Base-by-base conservation (phyloP, 2,888 invertebrate genomes). In the Megastigmus dorsalis region DNA sequence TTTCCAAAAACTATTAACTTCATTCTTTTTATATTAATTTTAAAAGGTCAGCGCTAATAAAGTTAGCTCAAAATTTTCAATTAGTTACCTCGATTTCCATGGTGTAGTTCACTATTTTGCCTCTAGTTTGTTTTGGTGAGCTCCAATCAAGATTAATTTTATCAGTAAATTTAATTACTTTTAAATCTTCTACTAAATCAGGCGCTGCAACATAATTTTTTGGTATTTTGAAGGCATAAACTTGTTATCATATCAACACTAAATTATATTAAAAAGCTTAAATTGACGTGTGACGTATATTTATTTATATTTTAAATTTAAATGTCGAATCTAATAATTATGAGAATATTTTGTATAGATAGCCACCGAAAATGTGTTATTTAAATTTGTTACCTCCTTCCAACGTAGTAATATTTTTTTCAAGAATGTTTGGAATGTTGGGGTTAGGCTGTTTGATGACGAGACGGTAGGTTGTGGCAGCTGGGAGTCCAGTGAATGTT, bases 341-440 rank as follows among this genome's bases (percentile, higher is more conserved):
- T 28, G 36, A 13, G 9, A 10, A 41, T 20, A 26, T 15, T 26
- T 50, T 30, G 5, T 9, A n/a, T n/a, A n/a, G n/a, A n/a, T n/a
- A n/a, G n/a, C n/a, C n/a, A n/a, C n/a, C n/a, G n/a, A n/a, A n/a
- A n/a, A n/a, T n/a, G n/a, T n/a, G n/a, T n/a, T n/a, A n/a, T n/a
- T n/a, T n/a, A n/a, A n/a, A n/a, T n/a, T n/a, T n/a, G n/a, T 48
- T 36, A 84, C 84, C 78, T 75, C 75, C 75, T 52, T 82, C 81
- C 4, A 75, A 69, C 1, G 83, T 84, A 28, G n/a, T n/a, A n/a
- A n/a, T n/a, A n/a, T n/a, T n/a, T n/a, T n/a, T n/a, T n/a, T n/a
- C n/a, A n/a, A n/a, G n/a, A n/a, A n/a, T n/a, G n/a, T n/a, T n/a
- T n/a, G n/a, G n/a, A n/a, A n/a, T n/a, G n/a, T n/a, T n/a, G n/a